phyloP scores from a whole-genome alignment of 2,888 invertebrate species.

The Orchesellides sinensis region DNA sequence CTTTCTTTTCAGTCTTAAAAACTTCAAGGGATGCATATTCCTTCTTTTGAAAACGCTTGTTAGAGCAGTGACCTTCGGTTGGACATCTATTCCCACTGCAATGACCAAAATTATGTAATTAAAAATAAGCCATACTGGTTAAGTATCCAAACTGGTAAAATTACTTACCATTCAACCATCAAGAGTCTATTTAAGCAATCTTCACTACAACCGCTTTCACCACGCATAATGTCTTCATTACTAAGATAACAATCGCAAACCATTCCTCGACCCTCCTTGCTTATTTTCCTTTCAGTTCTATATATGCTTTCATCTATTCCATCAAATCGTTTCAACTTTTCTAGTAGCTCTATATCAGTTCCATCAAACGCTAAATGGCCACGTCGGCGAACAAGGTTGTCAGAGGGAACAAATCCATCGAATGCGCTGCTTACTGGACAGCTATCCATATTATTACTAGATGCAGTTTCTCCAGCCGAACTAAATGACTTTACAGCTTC shows the following conservation, averaged over 20 bases:
- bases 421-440: slow-evolving; percentile 5
- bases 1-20: slow-evolving; percentile 91
- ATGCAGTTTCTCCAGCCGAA: not conserved
- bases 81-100: slow-evolving; percentile 92
- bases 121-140: slow-evolving; percentile 17
- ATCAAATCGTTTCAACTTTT: slow-evolving; percentile 85
- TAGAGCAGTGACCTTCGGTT: slow-evolving; percentile 93
- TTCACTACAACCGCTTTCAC: slow-evolving; percentile 93
- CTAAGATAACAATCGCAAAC: slow-evolving; percentile 96
- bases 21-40: slow-evolving; percentile 90
- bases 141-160: not conserved
- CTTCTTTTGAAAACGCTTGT: slow-evolving; percentile 93
- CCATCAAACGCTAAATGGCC: slow-evolving; percentile 68
- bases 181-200: slow-evolving; percentile 97
- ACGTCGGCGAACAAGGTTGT: slow-evolving; percentile 61
- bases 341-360: slow-evolving; percentile 78
- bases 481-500: slow-evolving; percentile 78
- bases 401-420: slow-evolving; percentile 15
- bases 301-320: slow-evolving; percentile 92
- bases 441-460: not conserved
- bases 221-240: slow-evolving; percentile 89
- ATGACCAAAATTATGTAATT: not conserved
- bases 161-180: slow-evolving; percentile 95
- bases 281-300: slow-evolving; percentile 84
- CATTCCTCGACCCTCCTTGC: slow-evolving; percentile 95